These are phyloP conservation scores for Motacilla alba DNA, from an alignment of 2,113 vertebrate species.

Conservation along the genomic window DNA sequence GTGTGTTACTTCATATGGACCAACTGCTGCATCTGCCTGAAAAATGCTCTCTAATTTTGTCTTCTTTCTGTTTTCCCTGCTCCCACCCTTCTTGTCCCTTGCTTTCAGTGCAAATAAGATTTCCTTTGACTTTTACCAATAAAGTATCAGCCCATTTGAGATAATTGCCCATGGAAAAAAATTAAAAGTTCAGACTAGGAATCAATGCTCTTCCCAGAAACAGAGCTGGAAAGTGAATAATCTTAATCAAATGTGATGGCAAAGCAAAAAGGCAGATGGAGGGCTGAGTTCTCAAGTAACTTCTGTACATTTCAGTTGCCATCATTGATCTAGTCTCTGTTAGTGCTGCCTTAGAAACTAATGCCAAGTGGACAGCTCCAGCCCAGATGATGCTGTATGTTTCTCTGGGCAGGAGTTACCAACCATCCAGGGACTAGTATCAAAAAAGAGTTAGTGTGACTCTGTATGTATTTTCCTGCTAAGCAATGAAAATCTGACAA, in stretches of 20 bases:
- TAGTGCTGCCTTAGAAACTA: not conserved
- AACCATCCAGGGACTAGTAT: not conserved
- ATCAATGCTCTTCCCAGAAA: not conserved
- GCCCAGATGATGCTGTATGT: not conserved
- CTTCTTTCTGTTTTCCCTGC: not conserved
- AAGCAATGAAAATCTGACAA: not conserved
- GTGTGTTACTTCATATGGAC: not conserved
- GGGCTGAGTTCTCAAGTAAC: not conserved
- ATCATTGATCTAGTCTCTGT: not conserved
- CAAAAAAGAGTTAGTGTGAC: not conserved
- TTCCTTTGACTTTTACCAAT: not conserved
- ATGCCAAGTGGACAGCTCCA: not conserved
- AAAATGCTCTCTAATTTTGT: not conserved
- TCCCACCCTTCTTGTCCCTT: not conserved
- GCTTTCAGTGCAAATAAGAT: not conserved
- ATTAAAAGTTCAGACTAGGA: not conserved
- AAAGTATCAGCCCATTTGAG: not conserved
- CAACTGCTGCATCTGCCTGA: not conserved
- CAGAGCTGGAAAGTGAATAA: not conserved
- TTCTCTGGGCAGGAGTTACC: not conserved
- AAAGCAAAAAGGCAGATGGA: conserved; percentile 5
- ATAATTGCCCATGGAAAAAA: not conserved
- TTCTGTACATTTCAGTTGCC: not conserved
- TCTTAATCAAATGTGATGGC: not conserved
- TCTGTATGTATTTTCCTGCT: not conserved